Conservation (phyloP, 2,113 vertebrate genomes). For the Gallinago media region DNA sequence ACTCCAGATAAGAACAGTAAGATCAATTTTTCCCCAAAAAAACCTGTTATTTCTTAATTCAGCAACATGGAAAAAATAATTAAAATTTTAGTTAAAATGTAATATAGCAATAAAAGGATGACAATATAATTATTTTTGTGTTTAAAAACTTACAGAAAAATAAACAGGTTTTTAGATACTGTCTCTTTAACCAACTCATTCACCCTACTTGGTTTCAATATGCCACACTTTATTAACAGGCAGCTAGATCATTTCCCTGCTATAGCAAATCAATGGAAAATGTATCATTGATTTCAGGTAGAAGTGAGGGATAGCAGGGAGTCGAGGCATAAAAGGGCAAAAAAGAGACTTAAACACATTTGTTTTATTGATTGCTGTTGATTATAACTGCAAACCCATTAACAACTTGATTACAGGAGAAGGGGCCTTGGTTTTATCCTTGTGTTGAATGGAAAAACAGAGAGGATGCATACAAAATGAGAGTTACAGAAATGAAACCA, state of each 20-base stretch:
- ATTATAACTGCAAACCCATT: not conserved
- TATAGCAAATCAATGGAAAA: slow-evolving; percentile 23
- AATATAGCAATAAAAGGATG: not conserved
- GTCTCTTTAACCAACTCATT: not conserved
- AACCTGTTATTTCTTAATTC: not conserved
- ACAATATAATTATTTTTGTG: not conserved
- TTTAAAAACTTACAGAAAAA: not conserved
- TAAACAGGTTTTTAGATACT: fast-evolving
- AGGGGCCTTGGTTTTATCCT: not conserved
- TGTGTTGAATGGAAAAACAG: not conserved
- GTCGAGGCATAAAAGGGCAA: not conserved
- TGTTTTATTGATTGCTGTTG: slow-evolving; percentile 17
- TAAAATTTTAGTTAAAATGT: not conserved
- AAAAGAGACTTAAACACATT: slow-evolving; percentile 11
- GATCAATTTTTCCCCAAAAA: not conserved
- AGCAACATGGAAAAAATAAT: not conserved
- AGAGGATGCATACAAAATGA: not conserved
- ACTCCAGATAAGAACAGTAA: not conserved
- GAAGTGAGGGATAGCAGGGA: not conserved
- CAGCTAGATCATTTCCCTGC: not conserved
- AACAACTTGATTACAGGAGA: not conserved
- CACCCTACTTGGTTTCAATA: not conserved
- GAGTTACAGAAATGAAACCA: not conserved
- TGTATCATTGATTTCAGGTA: not conserved
- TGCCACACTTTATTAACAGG: not conserved